Evolutionary conservation across 2,888 invertebrate genomes (phyloP), one percentile per base, ranked within the genome.

Genomic region (Diadromus collaris): DNA sequence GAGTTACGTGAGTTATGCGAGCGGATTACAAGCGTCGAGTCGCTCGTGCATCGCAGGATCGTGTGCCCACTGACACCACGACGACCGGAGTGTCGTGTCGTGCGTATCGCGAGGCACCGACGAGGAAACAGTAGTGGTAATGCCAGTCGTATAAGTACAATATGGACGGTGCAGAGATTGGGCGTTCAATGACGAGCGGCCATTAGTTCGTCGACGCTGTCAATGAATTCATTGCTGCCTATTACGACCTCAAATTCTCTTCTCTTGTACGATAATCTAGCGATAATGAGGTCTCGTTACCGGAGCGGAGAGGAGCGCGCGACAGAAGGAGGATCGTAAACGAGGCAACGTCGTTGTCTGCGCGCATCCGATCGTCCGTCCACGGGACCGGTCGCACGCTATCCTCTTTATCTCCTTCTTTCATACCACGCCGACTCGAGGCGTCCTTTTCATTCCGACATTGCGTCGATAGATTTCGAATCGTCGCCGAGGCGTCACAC

Each of bases 191-290:
- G 85, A 86, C 84, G 83, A 83, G 82, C 80, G 82, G 68, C 85
- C 86, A 86, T 88, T 86, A 86, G 85, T 85, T 85, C 76, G 84
- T 85, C 84, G 86, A 83, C 85, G 83, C 84, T 85, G 88, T 87
- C 88, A 88, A 88, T 89, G 88, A 85, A 86, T 85, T 87, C 86
- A 87, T 85, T 86, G 87, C 85, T 83, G 85, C 80, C 86, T 83
- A 86, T 87, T 86, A 88, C 83, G 83, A 84, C 82, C 84, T 84
- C 84, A 84, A 87, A 86, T 85, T 83, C 85, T 85, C 85, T 82
- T 85, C 86, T 85, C 86, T 87, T 88, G 88, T 86, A 86, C 85
- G 84, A 88, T 89, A 89, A 88, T 89, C 88, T 88, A 86, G 85
- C 86, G 87, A 87, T 88, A 89, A 88, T 89, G 87, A 89, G 85